These are phyloP conservation scores for Chymomyza amoena DNA, from an alignment of 2,888 invertebrate genomes.

Conservation along the genomic window DNA sequence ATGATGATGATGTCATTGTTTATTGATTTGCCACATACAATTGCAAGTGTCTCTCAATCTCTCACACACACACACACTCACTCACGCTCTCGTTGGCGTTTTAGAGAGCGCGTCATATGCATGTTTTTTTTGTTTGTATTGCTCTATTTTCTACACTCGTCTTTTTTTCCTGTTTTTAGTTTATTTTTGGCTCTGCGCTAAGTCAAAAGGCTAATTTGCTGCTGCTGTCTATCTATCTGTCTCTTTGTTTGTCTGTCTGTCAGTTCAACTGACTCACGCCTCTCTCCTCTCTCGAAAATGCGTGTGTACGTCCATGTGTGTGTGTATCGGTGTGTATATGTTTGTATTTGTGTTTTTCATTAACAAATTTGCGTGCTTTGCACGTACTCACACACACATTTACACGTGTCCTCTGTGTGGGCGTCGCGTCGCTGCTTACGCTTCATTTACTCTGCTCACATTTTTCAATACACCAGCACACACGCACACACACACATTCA, in stretches of 20 bases:
- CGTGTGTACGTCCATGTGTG: not conserved
- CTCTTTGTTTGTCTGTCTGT: not conserved
- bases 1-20: conserved; percentile 65
- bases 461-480: not conserved
- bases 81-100: not conserved
- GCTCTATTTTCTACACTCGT: conserved; percentile 42
- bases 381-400: not conserved
- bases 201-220: conserved; percentile 52
- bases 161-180: conserved; percentile 22
- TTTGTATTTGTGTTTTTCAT: conserved; percentile 31
- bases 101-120: not conserved
- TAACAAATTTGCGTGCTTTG: conserved; percentile 44
- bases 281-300: not conserved
- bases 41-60: not conserved
- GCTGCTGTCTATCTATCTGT: not conserved
- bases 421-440: conserved; percentile 39
- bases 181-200: conserved; percentile 52
- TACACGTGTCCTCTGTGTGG: not conserved
- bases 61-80: conserved; percentile 4
- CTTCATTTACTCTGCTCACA: conserved; percentile 47
- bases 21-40: conserved; percentile 52
- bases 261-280: not conserved
- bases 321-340: not conserved
- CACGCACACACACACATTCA: not conserved
- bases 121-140: conserved; percentile 3